These are phyloP conservation scores for Catostylus mosaicus DNA, from an alignment of 30 jellyfish, hydroid and myxozoan genomes.

Conservation along the genomic window DNA sequence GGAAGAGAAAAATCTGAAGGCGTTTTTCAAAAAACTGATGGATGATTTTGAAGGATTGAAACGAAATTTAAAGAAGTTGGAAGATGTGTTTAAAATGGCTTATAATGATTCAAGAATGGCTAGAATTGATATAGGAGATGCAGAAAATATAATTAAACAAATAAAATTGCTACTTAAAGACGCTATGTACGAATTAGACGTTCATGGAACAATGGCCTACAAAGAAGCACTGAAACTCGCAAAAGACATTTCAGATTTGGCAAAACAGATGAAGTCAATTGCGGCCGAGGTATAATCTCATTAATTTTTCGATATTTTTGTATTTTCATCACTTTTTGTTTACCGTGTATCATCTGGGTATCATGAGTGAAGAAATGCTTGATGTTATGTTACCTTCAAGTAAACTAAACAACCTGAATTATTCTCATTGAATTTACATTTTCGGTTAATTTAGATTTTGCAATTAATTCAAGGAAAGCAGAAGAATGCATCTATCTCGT, in stretches of 20 bases:
- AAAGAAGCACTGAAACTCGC: slow-evolving; percentile 61
- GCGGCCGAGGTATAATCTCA: slow-evolving; percentile 89
- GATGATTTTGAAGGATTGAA: slow-evolving; percentile 59
- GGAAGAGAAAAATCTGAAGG: slow-evolving; percentile 70
- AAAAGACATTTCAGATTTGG: slow-evolving; percentile 72
- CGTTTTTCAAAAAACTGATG: slow-evolving; percentile 63
- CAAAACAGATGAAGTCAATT: slow-evolving; percentile 81
- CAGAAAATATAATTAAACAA: slow-evolving; percentile 84
- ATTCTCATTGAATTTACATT: too few relatives aligned
- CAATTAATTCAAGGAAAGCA: too few relatives aligned
- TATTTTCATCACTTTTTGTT: too few relatives aligned
- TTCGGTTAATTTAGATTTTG: too few relatives aligned
- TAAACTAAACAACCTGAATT: too few relatives aligned
- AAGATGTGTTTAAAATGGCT: slow-evolving; percentile 50
- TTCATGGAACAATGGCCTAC: slow-evolving; percentile 52
- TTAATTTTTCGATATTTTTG: too few relatives aligned
- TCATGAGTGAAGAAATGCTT: too few relatives aligned
- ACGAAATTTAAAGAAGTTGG: slow-evolving; percentile 36
- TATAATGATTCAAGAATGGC: slow-evolving; percentile 65
- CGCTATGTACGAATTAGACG: slow-evolving; percentile 59
- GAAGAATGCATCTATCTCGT: too few relatives aligned
- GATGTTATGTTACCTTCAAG: too few relatives aligned
- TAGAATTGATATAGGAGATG: slow-evolving; percentile 54
- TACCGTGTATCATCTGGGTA: too few relatives aligned
- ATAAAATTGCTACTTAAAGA: slow-evolving; percentile 66